Evolutionary conservation across 2,113 vertebrate species (phyloP), one percentile per base, ranked within the genome.

Genomic region (Channa argus): DNA sequence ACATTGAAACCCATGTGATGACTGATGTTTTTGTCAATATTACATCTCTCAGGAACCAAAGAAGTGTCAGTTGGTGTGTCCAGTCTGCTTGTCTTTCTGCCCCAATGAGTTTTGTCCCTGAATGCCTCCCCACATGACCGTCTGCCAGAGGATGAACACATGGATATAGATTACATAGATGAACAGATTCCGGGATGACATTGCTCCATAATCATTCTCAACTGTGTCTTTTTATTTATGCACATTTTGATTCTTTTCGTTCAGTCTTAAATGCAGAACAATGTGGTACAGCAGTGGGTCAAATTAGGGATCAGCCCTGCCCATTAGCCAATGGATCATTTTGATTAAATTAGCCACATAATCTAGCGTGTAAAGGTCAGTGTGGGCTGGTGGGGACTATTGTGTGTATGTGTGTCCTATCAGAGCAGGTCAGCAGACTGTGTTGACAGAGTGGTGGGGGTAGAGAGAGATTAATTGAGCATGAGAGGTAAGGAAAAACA

Each of bases 331-430:
- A 24, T 39, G 74, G 64, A 82, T 84, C 50, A 80, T 82, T 83
- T 82, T 63, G 3, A 84, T 84, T 73, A 7, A 80, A 76, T 89
- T 89, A 84, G 68, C 77, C 64, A 73, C 61, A 75, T 81, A 72
- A 83, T 85, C 68, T 65, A 34, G 71, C 80, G 69, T 44, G 59
- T 55, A 88, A 91, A 92, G 87, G 87, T 89, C 82, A 47, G 10
- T 1, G 36, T 36, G 36, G 46, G 45, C 72, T 82, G 78, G 59
- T 79, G 75, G 70, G 37, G 7, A 74, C 62, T 4, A 71, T 46
- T 49, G 50, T 52, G 61, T 41, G 50, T 46, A 39, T 50, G 45
- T 58, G 36, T 62, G 62, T 44, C 39, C 47, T 47, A 59, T 78
- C 45, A 63, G 47, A 38, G 58, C 3, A 3, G 55, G 71, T 79